These are phyloP conservation scores for Chloropsis hardwickii DNA, from an alignment of 2,113 vertebrate species.

Conservation along the genomic window DNA sequence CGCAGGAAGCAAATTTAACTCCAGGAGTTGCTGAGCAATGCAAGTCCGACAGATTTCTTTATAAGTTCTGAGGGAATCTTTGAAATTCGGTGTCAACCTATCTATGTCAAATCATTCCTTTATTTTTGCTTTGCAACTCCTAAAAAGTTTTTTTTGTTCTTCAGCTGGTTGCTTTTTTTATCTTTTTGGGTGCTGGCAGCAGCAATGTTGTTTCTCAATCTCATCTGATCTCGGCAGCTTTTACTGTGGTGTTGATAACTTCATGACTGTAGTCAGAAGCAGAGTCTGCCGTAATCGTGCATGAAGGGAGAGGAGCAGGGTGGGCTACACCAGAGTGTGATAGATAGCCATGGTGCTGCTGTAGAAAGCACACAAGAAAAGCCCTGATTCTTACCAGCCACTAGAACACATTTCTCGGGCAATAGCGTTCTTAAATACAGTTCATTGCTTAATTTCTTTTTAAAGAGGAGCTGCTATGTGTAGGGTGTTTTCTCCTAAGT, in stretches of 20 bases:
- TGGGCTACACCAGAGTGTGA: fast-evolving
- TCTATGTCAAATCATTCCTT: fast-evolving
- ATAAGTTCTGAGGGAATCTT: neutral
- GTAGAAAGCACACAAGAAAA: fast-evolving
- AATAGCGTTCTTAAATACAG: neutral
- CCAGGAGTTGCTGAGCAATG: neutral
- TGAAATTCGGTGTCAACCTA: fast-evolving
- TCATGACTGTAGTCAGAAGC: fast-evolving
- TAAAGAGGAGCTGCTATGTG: fast-evolving
- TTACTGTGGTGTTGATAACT: neutral
- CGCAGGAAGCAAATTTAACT: no score
- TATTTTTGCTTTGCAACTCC: neutral
- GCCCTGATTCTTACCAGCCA: neutral
- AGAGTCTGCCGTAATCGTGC: fast-evolving
- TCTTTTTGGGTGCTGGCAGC: no score
- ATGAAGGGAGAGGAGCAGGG: no score
- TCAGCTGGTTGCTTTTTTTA: fast-evolving
- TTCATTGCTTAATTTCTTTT: neutral
- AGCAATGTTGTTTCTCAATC: neutral
- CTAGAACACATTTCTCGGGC: fast-evolving
- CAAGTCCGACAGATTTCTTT: neutral
- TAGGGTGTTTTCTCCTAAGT: neutral
- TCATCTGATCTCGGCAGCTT: neutral
- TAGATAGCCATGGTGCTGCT: fast-evolving
- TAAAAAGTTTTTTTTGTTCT: neutral